Evolutionary conservation across 2,113 vertebrate genomes (phyloP), one percentile per base, ranked within the genome.

Genomic region (Podocnemis expansa): DNA sequence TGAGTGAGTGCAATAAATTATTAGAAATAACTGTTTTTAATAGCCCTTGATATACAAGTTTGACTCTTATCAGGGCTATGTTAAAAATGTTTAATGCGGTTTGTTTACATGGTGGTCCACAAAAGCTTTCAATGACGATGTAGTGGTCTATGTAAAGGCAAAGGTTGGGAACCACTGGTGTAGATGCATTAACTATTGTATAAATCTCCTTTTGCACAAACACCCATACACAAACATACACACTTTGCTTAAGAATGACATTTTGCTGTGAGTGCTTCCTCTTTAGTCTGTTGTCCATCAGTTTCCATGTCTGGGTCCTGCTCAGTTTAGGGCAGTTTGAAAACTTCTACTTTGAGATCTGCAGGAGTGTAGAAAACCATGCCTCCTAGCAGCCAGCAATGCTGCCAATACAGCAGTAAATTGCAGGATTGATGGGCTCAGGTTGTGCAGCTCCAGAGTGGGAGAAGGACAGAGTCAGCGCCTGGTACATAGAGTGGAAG

Each of bases 361-460:
- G 7, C 14, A 2, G 2, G 17, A 9, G 10, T 4, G 21, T 63
- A 29, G n/a, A 10, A 2, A 22, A 5, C n/a, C n/a, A 9, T 22
- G 34, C 19, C 67, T 38, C 67, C n/a, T n/a, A 41, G 34, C 67
- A 38, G 56, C 56, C 22, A n/a, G n/a, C 8, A 38, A 38, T 70
- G n/a, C 9, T 70, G n/a, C n/a, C 31, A n/a, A 70, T 22, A 22
- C 34, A 70, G 17, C 8, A 70, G n/a, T 70, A 17, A n/a, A 17
- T 34, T 4, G 10, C 9, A 10, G 22, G 27, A 25, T 12, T 58
- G 29, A 27, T 41, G 67, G n/a, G 67, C 67, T 70, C 38, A 70
- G 19, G 67, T 24, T 41, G 4, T 22, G 21, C 67, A 70, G 67
- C 67, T 70, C 67, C 34, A 70, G 67, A 38, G 67, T 70, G 8